A percentile compares a stretch with the other conserved stretches of the same genome.
Conservation (phyloP, 23 tunicate genomes). For the Ciona savignyi region DNA sequence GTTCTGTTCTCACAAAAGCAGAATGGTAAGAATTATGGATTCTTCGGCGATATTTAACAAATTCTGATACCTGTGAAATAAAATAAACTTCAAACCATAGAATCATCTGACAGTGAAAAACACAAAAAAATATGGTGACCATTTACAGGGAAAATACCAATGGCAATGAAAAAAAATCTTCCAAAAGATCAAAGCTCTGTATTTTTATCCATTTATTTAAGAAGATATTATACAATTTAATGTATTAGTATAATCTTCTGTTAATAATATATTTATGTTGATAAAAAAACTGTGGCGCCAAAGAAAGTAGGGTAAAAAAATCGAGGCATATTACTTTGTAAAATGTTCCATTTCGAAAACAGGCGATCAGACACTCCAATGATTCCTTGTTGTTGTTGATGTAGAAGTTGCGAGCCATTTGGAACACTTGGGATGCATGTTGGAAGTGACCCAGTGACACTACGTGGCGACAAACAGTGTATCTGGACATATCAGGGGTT, state of each 20-base stretch:
- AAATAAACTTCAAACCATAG: too few species aligned
- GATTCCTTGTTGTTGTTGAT: constrained; percentile 57
- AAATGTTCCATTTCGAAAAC: constrained; percentile 84
- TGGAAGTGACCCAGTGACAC: constrained; percentile 59
- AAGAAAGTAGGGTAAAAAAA: background rate
- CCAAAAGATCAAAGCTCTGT: too few species aligned
- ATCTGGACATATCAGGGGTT: constrained; percentile 17
- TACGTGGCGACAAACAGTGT: constrained; percentile 55
- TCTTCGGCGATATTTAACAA: constrained; percentile 27
- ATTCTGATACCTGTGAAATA: constrained; percentile 45
- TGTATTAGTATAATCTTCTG: too few species aligned
- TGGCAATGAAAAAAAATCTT: too few species aligned
- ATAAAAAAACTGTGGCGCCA: background rate
- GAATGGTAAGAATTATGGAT: constrained; percentile 53
- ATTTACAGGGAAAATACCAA: too few species aligned
- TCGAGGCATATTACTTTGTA: constrained; percentile 32
- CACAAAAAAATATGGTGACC: too few species aligned
- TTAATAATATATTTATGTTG: background rate
- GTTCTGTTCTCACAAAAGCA: constrained; percentile 33
- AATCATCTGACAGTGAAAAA: too few species aligned
- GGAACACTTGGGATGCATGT: constrained; percentile 59
- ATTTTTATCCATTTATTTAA: too few species aligned
- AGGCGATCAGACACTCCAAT: constrained; percentile 65
- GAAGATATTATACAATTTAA: too few species aligned
- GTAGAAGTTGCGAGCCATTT: constrained; percentile 44